A percentile compares a stretch with the other conserved stretches of the same genome.
phyloP scores from a whole-genome alignment of 2,113 vertebrate genomes.

The Ophiodon elongatus region DNA sequence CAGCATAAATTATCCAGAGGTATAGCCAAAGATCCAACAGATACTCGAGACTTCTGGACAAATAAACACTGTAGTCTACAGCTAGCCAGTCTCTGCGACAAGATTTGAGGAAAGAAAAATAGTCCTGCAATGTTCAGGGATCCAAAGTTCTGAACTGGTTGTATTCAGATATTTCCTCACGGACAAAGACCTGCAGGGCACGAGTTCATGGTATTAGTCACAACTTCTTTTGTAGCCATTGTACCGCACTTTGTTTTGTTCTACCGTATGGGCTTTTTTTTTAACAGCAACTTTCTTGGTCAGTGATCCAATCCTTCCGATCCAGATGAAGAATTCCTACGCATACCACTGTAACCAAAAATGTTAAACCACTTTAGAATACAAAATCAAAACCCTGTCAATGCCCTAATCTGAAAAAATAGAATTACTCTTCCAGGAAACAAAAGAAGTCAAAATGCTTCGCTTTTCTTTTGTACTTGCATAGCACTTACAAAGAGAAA shows the following conservation, averaged over 20 bases:
- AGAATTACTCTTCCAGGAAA: slow-evolving; percentile 80
- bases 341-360: slow-evolving; percentile 33
- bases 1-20: slow-evolving; percentile 55
- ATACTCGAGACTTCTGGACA: slow-evolving; percentile 60
- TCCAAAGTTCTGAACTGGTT: slow-evolving; percentile 52
- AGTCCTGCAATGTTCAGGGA: slow-evolving; percentile 64
- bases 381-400: slow-evolving; percentile 81
- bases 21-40: slow-evolving; percentile 68
- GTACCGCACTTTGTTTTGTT: slow-evolving; percentile 32
- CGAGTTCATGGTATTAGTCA: slow-evolving; percentile 53
- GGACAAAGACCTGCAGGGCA: slow-evolving; percentile 53
- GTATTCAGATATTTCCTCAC: slow-evolving; percentile 47
- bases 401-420: slow-evolving; percentile 82
- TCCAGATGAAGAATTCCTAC: slow-evolving; percentile 52
- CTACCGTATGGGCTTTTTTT: slow-evolving; percentile 50
- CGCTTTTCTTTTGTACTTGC: slow-evolving; percentile 85
- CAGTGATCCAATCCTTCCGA: slow-evolving; percentile 47
- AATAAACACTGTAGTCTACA: slow-evolving; percentile 70
- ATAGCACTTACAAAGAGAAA: slow-evolving; percentile 87
- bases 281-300: slow-evolving; percentile 45
- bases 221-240: slow-evolving; percentile 33
- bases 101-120: slow-evolving; percentile 52
- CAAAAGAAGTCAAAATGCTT: slow-evolving; percentile 81
- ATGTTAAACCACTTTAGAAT: slow-evolving; percentile 54
- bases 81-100: slow-evolving; percentile 63